A percentile compares a stretch with the other conserved stretches of the same genome.
Evolutionary conservation across 2,888 invertebrate genomes (phyloP).

Genomic region (Baccha elongata): DNA sequence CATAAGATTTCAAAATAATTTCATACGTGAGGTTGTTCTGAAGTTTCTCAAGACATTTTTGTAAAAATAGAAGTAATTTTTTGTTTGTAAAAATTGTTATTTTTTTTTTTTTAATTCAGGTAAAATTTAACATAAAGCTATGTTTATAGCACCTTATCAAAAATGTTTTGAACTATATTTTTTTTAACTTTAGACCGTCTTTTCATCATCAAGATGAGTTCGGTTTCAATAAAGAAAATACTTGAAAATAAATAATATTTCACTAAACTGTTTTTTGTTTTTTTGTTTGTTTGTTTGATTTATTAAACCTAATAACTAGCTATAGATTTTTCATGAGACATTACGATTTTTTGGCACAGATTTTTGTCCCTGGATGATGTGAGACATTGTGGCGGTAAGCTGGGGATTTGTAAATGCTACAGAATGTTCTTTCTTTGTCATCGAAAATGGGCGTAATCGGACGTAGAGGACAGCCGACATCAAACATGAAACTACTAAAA

Average conservation of each 20-base stretch:
- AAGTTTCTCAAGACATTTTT: not conserved
- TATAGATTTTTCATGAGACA: constrained; percentile 68
- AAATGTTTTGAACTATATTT: constrained; percentile 40
- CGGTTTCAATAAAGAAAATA: constrained; percentile 52
- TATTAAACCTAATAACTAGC: constrained; percentile 34
- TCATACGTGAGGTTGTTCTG: constrained; percentile 45
- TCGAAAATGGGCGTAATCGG: constrained; percentile 88
- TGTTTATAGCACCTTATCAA: constrained; percentile 53
- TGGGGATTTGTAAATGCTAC: constrained; percentile 82
- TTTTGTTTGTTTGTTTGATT: not conserved
- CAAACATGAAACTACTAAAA: constrained; percentile 92
- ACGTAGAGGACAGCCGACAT: constrained; percentile 93
- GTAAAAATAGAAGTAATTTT: constrained; percentile 3
- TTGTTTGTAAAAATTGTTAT: not conserved
- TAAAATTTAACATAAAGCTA: constrained; percentile 44
- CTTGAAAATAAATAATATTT: constrained; percentile 56
- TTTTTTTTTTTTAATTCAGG: not conserved
- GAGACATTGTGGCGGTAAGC: constrained; percentile 77
- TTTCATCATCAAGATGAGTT: constrained; percentile 12
- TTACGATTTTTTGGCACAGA: constrained; percentile 79
- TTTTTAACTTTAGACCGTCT: constrained; percentile 28
- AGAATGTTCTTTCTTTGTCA: constrained; percentile 81
- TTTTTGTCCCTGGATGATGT: constrained; percentile 79
- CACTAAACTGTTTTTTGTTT: constrained; percentile 26
- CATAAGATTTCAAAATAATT: constrained; percentile 60